Conservation (phyloP, 1,140 invertebrate species). For the Leptinotarsa lineolata region DNA sequence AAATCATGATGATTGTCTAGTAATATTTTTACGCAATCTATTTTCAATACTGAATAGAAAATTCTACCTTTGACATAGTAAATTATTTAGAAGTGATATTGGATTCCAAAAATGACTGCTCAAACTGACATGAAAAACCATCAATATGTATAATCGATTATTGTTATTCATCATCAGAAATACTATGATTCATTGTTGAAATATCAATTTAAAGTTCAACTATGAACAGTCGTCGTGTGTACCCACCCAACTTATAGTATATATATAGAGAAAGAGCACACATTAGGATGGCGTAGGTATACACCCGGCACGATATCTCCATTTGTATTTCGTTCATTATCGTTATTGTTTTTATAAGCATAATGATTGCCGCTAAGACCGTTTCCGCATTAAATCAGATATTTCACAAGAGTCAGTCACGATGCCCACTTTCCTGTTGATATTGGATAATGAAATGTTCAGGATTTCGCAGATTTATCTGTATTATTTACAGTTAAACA, state of each 20-base stretch:
- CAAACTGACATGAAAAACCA: no score
- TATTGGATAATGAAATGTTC: constrained; percentile 22
- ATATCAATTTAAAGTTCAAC: neutral
- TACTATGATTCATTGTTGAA: neutral
- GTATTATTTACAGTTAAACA: constrained; percentile 23
- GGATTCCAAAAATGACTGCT: no score
- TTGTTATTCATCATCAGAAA: no score
- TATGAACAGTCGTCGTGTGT: neutral
- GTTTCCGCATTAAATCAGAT: constrained; percentile 22
- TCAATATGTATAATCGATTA: no score
- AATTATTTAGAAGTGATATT: no score
- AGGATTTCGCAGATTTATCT: constrained; percentile 24
- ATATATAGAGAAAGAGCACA: neutral
- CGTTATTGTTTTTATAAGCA: constrained; percentile 21
- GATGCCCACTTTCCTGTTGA: constrained; percentile 14
- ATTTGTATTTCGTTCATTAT: constrained; percentile 21
- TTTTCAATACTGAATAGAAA: no score
- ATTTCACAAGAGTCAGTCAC: constrained; percentile 20
- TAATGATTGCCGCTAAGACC: constrained; percentile 19
- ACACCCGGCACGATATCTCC: constrained; percentile 10
- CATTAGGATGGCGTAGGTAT: constrained; percentile 2
- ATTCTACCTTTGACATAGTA: no score
- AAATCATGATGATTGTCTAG: no score
- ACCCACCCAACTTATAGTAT: neutral
- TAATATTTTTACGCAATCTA: no score